Evolutionary conservation across 2,888 invertebrate genomes (phyloP), one percentile per base, ranked within the genome.

Genomic region (Stegana nigrithorax): DNA sequence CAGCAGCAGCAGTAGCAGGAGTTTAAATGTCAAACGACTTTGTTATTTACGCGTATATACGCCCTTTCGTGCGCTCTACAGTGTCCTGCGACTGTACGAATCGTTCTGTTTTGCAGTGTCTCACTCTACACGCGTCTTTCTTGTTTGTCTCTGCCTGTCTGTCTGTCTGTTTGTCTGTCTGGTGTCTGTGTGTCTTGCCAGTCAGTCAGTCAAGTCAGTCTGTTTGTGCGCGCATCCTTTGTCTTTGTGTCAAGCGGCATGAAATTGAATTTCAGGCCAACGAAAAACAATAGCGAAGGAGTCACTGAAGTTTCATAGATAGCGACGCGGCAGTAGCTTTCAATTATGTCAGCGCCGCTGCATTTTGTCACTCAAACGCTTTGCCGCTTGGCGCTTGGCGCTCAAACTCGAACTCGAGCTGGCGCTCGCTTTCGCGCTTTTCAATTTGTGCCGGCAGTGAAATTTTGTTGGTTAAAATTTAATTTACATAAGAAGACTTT

Each of bases 161-260:
- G 29, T 51, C 19, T 51, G n/a, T 19, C 8, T 29, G 21, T 36
- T 1, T 36, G 53, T 36, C 27, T 19, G 53, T 36, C 29, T 14
- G 10, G 10, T 29, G 44, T 44, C 17, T 32, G 27, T 29, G 2
- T 19, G 17, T 32, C 17, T 29, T n/a, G n/a, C n/a, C n/a, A n/a
- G n/a, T n/a, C n/a, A n/a, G n/a, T n/a, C n/a, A n/a, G n/a, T n/a
- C n/a, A n/a, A n/a, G 19, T 32, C 8, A 10, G 53, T 29, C 17
- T 53, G 53, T 36, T 12, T 4, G 57, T 27, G 17, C 1, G 58
- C 64, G 64, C 69, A n/a, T n/a, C 73, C 68, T 74, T 80, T 81
- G 81, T 81, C 73, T 78, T 76, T 72, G 72, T 72, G 71, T 71
- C 71, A 71, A 71, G 75, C 81, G 72, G 81, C 81, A 81, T 79